Conservation (phyloP, 2,888 invertebrate genomes). For the Xylophagus ater region DNA sequence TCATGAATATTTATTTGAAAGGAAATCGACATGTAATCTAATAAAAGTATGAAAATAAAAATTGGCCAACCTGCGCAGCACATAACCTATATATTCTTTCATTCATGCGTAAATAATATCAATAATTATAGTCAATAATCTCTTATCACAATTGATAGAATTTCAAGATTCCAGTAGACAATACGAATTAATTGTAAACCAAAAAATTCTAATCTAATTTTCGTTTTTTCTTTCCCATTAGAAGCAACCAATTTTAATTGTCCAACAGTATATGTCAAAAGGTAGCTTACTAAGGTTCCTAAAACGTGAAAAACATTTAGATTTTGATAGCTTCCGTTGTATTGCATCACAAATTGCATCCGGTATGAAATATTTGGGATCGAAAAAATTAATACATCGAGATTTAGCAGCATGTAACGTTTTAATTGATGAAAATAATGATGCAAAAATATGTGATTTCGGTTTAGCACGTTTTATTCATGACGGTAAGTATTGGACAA, state of each 20-base stretch:
- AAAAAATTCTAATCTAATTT: no score
- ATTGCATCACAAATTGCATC: conserved; percentile 91
- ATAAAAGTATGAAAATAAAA: no score
- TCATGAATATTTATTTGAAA: no score
- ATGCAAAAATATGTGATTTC: conserved; percentile 88
- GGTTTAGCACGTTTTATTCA: conserved; percentile 94
- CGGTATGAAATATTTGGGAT: conserved; percentile 91
- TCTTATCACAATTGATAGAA: no score
- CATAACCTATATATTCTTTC: no score
- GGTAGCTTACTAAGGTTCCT: conserved; percentile 89
- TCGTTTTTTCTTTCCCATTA: no score
- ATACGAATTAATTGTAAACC: no score
- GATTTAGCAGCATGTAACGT: conserved; percentile 94
- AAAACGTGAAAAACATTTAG: conserved; percentile 75
- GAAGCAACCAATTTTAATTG: conserved; percentile 91
- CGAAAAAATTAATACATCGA: conserved; percentile 85
- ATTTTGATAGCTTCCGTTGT: conserved; percentile 87
- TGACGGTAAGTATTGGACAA: conserved; percentile 95
- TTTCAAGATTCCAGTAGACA: no score
- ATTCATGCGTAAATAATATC: no score
- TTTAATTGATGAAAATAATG: conserved; percentile 80
- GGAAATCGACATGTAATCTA: no score
- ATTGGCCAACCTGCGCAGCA: no score
- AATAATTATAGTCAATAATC: no score
- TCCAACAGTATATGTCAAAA: conserved; percentile 90